phyloP scores from a whole-genome alignment of 2,888 invertebrate species.

The Agrochola litura region DNA sequence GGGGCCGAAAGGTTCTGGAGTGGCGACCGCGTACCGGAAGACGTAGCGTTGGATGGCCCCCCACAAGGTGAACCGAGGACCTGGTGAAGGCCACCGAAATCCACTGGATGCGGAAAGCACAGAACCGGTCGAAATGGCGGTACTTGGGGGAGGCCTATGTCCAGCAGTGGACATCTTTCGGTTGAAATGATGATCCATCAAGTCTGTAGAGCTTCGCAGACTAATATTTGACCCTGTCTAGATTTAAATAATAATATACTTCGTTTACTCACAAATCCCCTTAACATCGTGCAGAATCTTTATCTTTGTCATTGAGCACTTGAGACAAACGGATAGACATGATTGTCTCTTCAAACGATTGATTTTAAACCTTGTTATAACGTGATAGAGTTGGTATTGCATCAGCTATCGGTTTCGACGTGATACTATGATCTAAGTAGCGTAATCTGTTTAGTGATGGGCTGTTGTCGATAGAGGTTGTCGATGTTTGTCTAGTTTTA shows the following conservation, averaged over 20 bases:
- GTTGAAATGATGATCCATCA: too few relatives aligned
- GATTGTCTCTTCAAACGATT: slow-evolving; percentile 11
- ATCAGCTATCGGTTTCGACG: slow-evolving; percentile 35
- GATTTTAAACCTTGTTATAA: slow-evolving; percentile 13
- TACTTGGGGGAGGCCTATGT: too few relatives aligned
- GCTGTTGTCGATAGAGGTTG: slow-evolving; percentile 55
- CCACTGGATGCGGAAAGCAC: too few relatives aligned
- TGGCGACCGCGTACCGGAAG: too few relatives aligned
- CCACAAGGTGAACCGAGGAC: too few relatives aligned
- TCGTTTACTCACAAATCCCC: slow-evolving; percentile 21
- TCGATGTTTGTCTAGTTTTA: slow-evolving; percentile 38
- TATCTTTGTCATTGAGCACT: slow-evolving; percentile 58
- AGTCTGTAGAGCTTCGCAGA: too few relatives aligned
- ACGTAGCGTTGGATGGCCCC: too few relatives aligned
- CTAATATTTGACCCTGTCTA: too few relatives aligned
- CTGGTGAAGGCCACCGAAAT: too few relatives aligned
- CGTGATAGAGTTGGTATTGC: slow-evolving; percentile 25
- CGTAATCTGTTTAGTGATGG: slow-evolving; percentile 77
- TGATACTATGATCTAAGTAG: slow-evolving; percentile 72
- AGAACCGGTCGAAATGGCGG: too few relatives aligned
- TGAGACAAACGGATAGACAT: slow-evolving; percentile 36
- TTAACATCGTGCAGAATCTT: slow-evolving; percentile 34
- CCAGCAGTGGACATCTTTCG: too few relatives aligned
- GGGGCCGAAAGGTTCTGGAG: too few relatives aligned
- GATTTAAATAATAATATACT: not conserved